phyloP scores from a whole-genome alignment of 1,140 invertebrate genomes.

The Pseudomyrmex cubaensis region DNA sequence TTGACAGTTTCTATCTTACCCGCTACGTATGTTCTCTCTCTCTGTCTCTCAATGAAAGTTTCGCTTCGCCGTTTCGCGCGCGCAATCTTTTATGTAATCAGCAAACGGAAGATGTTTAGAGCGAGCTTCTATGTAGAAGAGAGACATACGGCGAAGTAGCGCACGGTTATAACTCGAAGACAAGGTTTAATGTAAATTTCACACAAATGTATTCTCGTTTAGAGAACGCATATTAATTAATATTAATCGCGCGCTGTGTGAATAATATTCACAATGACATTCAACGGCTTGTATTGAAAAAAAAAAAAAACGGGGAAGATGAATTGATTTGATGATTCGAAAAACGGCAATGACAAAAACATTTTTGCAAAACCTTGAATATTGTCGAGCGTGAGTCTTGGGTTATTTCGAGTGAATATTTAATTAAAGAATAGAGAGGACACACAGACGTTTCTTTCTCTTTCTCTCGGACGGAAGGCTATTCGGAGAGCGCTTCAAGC shows the following conservation, averaged over 20 bases:
- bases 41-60: conserved; percentile 32
- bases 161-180: too few relatives aligned
- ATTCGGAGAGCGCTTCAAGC: conserved; percentile 8
- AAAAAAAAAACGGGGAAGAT: too few relatives aligned
- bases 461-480: background rate
- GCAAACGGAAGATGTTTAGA: conserved; percentile 4
- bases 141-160: background rate
- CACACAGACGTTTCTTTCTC: too few relatives aligned
- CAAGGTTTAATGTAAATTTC: conserved; percentile 1
- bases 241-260: background rate
- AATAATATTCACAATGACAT: background rate
- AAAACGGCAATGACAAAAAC: background rate
- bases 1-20: conserved; percentile 72
- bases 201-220: background rate
- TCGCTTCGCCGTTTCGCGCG: background rate
- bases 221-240: background rate
- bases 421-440: background rate
- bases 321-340: too few relatives aligned
- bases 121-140: conserved; percentile 16
- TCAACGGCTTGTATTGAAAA: background rate
- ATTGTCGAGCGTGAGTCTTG: background rate
- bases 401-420: conserved; percentile 2
- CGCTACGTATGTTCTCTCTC: background rate
- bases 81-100: conserved; percentile 42
- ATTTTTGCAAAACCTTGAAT: background rate